phyloP scores from a whole-genome alignment of 1,140 invertebrate genomes.

The Ephestia elutella region DNA sequence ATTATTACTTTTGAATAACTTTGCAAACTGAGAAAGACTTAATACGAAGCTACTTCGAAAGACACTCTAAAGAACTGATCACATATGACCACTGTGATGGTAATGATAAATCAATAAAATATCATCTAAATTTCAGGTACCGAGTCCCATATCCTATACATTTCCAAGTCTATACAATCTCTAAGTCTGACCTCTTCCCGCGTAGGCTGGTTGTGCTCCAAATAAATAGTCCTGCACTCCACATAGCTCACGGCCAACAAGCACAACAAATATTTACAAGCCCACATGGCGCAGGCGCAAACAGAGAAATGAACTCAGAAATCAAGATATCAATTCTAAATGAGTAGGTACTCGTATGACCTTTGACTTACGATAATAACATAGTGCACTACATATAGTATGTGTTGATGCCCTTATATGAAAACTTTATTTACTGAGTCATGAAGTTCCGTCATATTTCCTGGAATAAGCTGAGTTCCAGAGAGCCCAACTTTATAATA shows the following conservation, averaged over 20 bases:
- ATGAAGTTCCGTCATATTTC: background rate
- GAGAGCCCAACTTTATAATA: no score
- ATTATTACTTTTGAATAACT: no score
- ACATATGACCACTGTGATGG: no score
- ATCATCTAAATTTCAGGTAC: no score
- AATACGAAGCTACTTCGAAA: no score
- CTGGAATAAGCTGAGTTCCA: background rate
- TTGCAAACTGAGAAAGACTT: no score
- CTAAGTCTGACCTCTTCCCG: constrained; percentile 51
- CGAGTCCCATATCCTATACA: no score
- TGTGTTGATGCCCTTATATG: constrained; percentile 11
- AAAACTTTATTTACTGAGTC: background rate
- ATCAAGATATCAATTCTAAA: constrained; percentile 1
- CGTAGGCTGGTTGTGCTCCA: constrained; percentile 38
- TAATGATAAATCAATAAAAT: no score
- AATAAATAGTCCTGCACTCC: constrained; percentile 40
- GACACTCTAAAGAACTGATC: no score
- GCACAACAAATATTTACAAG: constrained; percentile 12
- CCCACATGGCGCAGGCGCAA: constrained; percentile 22
- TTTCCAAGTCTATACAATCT: no score
- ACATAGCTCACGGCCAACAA: constrained; percentile 18
- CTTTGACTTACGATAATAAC: constrained; percentile 48
- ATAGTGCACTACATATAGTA: background rate
- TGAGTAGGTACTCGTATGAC: constrained; percentile 24
- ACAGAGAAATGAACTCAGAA: constrained; percentile 16